Evolutionary conservation across 2,113 vertebrate species (phyloP).

Genomic region (Phylloscopus whistleri): DNA sequence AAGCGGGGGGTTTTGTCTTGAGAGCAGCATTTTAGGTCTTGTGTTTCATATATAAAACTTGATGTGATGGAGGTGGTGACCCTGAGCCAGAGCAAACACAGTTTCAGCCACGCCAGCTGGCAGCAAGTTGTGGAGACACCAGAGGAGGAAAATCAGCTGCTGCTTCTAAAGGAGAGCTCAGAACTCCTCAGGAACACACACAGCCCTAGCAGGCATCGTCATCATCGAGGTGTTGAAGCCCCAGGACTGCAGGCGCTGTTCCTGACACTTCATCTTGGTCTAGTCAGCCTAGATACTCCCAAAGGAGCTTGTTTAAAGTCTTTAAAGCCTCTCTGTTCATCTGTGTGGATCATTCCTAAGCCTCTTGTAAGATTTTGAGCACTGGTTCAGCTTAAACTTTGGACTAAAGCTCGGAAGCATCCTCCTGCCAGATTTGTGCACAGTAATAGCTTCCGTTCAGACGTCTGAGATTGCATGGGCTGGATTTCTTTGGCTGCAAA

Average conservation of each 20-base stretch:
- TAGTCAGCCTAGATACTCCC: too few relatives aligned
- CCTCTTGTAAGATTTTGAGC: not conserved
- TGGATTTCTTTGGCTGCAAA: not conserved
- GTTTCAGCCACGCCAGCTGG: rapidly evolving
- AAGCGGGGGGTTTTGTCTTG: rapidly evolving
- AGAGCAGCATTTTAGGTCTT: not conserved
- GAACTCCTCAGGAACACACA: not conserved
- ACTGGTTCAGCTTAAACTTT: not conserved
- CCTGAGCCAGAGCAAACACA: not conserved
- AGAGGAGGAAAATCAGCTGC: not conserved
- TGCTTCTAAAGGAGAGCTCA: not conserved
- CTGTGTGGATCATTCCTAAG: rapidly evolving
- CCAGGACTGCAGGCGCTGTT: not conserved
- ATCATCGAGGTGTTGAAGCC: rapidly evolving
- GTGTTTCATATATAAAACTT: not conserved
- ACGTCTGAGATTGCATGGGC: not conserved
- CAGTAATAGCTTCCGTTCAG: not conserved
- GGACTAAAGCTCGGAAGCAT: rapidly evolving
- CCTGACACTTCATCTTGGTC: not conserved
- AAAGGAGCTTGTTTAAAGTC: not conserved
- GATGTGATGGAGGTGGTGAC: not conserved
- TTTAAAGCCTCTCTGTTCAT: not conserved
- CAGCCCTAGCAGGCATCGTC: rapidly evolving
- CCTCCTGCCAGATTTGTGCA: not conserved
- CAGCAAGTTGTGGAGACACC: not conserved